Percentiles rank a stretch among this genome's conserved stretches.
Conservation (phyloP, 2,797 vertebrate genomes). For the Karalla daura region DNA sequence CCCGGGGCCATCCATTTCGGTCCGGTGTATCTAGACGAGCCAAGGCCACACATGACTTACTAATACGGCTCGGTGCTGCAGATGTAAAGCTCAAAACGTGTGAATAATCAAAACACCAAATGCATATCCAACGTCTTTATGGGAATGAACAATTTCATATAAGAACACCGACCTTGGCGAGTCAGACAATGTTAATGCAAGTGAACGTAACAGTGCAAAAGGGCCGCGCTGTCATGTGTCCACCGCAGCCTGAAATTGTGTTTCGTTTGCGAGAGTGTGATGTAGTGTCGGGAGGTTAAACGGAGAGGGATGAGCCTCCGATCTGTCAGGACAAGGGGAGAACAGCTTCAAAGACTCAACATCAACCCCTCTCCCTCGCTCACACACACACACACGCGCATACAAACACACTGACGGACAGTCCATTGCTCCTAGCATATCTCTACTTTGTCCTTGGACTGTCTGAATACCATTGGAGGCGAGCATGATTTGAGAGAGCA, state of each 20-base stretch:
- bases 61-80: conserved; percentile 61
- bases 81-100: conserved; percentile 31
- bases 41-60: conserved; percentile 76
- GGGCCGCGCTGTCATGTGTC: conserved; percentile 53
- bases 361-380: conserved; percentile 46
- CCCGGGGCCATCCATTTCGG: conserved; percentile 70
- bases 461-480: conserved; percentile 82
- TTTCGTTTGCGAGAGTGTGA: conserved; percentile 55
- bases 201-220: conserved; percentile 57
- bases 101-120: conserved; percentile 44
- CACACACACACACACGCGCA: conserved; percentile 20
- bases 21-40: conserved; percentile 70
- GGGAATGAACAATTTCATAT: conserved; percentile 64
- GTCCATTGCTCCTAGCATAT: conserved; percentile 81
- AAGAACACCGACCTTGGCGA: conserved; percentile 71
- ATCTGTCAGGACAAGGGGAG: conserved; percentile 77
- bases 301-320: conserved; percentile 65
- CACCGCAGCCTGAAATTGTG: conserved; percentile 40
- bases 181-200: conserved; percentile 69
- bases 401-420: conserved; percentile 73
- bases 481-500: conserved; percentile 80
- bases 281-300: conserved; percentile 71
- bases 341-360: conserved; percentile 76
- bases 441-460: conserved; percentile 85
- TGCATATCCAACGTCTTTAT: conserved; percentile 56